Base-by-base conservation (phyloP, 2,888 invertebrate species). In the Danaus chrysippus region DNA sequence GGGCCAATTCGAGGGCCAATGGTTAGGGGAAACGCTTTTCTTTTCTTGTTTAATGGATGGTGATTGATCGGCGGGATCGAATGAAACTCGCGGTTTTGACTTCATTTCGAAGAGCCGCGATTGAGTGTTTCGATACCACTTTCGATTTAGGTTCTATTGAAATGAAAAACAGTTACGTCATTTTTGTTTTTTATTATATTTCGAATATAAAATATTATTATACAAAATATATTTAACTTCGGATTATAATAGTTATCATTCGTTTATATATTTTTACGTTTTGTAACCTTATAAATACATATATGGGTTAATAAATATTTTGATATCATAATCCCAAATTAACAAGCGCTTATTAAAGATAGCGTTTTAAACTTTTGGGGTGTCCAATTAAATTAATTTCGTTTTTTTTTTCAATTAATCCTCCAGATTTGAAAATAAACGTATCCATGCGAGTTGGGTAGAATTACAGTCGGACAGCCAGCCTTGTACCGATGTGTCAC, bases 21-120 rank as follows among this genome's bases (percentile, higher is more conserved):
- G 86, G 87, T 78, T 81, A 83, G 87, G 87, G 87, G 86, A 88
- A 89, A 86, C 88, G 84, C 89, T 89, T 90, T 91, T 91, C 90
- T 90, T 88, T 88, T 86, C 89, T 83, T 85, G 84, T 88, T 89
- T 91, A 90, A 91, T 89, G 91, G 91, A 91, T 91, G 90, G 90
- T 90, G 91, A 91, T 91, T 88, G 90, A 91, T 90, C 88, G 90
- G 81, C 74, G 80, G 81, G 82, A 79, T 82, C 84, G 86, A 79
- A 77, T 79, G 81, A 86, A 88, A 88, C 84, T 82, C 83, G 87
- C 82, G 87, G 87, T 89, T 89, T 86, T 86, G 86, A 89, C 87
- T 90, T 82, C 81, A 78, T 83, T 86, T 82, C 84, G 74, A 77
- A 83, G 82, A 82, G 80, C 76, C 79, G 71, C 78, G 77, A 83